Evolutionary conservation across 2,113 vertebrate species (phyloP), one percentile per base, ranked within the genome.

Genomic region (Ceyx cyanopectus): DNA sequence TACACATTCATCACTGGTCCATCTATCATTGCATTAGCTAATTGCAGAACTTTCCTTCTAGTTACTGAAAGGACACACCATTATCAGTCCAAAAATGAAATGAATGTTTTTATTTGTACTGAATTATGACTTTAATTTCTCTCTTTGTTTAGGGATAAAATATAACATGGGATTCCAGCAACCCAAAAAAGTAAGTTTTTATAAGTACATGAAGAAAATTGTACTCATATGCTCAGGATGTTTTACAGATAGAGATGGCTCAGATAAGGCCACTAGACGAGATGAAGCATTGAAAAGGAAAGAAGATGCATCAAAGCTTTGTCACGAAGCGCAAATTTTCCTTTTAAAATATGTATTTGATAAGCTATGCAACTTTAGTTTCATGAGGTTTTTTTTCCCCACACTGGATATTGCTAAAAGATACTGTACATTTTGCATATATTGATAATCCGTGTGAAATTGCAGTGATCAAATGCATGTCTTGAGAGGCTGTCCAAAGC

Each of bases 141-240:
- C 90, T 97, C 78, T 95, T 93, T 96, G 85, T 97, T 85, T 96
- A 98, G 98, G 98, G 60, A 95, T 97, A 78, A 98, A 97, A 96
- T 97, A 98, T 95, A 95, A 94, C 96, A 92, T 93, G 95, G 95
- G 96, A 96, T 96, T 97, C n/a, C 97, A 97, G 87, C 96, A 95
- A 88, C 62, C 87, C 65, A 93, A 94, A 96, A 94, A 97, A 46
- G 98, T 98, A 97, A 97, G 97, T 98, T 92, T 58, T 80, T 50
- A 74, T 41, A 91, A 80, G 14, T 57, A 54, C 15, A 5, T 41
- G 69, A 78, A 10, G 75, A 91, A 70, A 90, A 72, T 17, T 63
- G 21, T 70, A 61, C 7, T n/a, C 37, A 51, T 85, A 56, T 54
- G 86, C 46, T 6, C 5, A 41, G 13, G 37, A 18, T 6, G 17